Percentiles rank a stretch among this genome's conserved stretches.
These are phyloP conservation scores for Axea sp. DNA, from an alignment of 2,888 invertebrate genomes.

Conservation along the genomic window DNA sequence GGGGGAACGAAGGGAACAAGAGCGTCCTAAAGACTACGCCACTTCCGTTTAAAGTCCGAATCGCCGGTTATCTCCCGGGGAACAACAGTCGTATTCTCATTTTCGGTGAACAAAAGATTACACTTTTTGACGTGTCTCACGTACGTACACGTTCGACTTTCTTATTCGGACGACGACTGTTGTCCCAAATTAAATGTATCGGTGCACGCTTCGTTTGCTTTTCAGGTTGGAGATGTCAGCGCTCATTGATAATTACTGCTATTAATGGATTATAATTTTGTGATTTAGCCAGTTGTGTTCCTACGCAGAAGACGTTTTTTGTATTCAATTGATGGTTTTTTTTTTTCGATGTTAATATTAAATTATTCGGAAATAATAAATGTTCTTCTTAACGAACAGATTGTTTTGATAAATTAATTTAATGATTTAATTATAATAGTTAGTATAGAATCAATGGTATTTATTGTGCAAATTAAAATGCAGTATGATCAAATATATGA, in stretches of 20 bases:
- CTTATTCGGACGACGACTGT: conserved; percentile 17
- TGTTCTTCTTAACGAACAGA: too few species aligned
- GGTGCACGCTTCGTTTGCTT: conserved; percentile 39
- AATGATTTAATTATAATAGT: too few species aligned
- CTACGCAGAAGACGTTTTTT: too few species aligned
- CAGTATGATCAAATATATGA: too few species aligned
- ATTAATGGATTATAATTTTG: not conserved
- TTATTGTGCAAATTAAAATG: too few species aligned
- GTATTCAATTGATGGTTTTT: too few species aligned
- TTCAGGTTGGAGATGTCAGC: conserved; percentile 31
- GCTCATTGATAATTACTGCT: conserved; percentile 11
- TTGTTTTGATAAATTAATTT: too few species aligned
- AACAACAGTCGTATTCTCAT: conserved; percentile 38
- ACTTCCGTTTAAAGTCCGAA: conserved; percentile 48
- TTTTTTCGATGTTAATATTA: too few species aligned
- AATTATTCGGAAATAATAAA: too few species aligned
- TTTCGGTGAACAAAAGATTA: conserved; percentile 49
- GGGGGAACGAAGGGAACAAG: conserved; percentile 4
- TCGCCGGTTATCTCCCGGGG: conserved; percentile 30
- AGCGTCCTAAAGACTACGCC: conserved; percentile 49
- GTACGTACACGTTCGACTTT: conserved; percentile 4
- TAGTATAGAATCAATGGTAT: too few species aligned
- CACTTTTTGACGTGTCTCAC: conserved; percentile 27
- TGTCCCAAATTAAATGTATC: conserved; percentile 45
- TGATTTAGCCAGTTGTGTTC: too few species aligned